Percentiles rank a stretch among this genome's conserved stretches.
These are phyloP conservation scores for Epinephelus awoara DNA, from an alignment of 2,797 vertebrate species.

Conservation along the genomic window DNA sequence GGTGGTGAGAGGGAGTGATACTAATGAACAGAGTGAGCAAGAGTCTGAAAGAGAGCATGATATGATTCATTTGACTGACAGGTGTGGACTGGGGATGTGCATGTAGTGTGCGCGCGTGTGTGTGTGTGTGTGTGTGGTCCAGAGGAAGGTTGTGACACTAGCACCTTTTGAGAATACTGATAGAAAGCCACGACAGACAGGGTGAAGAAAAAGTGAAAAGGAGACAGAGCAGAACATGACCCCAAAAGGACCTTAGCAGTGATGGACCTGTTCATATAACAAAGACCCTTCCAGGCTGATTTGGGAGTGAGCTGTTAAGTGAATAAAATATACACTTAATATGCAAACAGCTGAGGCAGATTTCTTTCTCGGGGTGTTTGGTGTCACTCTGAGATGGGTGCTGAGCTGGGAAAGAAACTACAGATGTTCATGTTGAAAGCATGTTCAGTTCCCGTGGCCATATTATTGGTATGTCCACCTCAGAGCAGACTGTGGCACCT, in stretches of 20 bases:
- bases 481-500: neutral
- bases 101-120: neutral
- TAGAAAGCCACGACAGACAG: neutral
- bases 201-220: neutral
- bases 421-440: neutral
- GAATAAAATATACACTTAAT: neutral
- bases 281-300: neutral
- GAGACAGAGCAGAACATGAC: neutral
- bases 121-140: neutral
- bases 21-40: conserved; percentile 23
- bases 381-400: neutral
- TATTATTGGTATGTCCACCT: neutral
- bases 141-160: conserved; percentile 7
- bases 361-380: neutral
- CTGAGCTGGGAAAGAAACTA: neutral
- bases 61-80: conserved; percentile 19
- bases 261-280: neutral
- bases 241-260: neutral
- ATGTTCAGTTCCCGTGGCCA: neutral
- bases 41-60: conserved; percentile 11
- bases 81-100: neutral
- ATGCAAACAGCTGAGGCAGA: neutral
- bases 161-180: conserved; percentile 7
- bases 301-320: neutral
- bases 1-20: neutral